These are phyloP conservation scores for Diabrotica virgifera DNA, from an alignment of 1,140 invertebrate species.

Conservation along the genomic window DNA sequence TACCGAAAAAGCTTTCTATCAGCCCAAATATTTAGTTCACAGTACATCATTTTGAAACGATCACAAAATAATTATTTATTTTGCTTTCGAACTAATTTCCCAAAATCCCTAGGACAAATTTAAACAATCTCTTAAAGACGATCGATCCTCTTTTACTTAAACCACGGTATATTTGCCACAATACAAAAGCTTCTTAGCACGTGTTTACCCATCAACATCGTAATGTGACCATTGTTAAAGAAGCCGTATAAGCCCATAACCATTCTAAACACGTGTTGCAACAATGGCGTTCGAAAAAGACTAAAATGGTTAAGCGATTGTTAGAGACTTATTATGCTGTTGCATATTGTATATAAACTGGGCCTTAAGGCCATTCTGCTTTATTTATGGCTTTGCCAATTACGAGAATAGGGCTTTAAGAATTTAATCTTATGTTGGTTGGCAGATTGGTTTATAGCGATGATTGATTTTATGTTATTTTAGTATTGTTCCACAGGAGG, in stretches of 20 bases:
- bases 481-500: too few species aligned
- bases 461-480: too few species aligned
- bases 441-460: constrained; percentile 13
- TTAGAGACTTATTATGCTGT: constrained; percentile 29
- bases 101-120: constrained; percentile 24
- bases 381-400: constrained; percentile 23
- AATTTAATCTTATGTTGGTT: constrained; percentile 22
- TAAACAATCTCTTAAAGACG: constrained; percentile 23
- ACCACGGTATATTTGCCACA: constrained; percentile 17
- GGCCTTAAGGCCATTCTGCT: constrained; percentile 16
- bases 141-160: constrained; percentile 22
- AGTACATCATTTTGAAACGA: too few species aligned
- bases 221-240: background rate
- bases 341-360: constrained; percentile 29
- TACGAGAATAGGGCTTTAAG: constrained; percentile 21
- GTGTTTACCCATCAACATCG: constrained; percentile 20
- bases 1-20: too few species aligned
- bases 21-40: too few species aligned
- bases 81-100: background rate
- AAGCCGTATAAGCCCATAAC: constrained; percentile 11
- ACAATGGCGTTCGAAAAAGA: constrained; percentile 25
- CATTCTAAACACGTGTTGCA: constrained; percentile 21
- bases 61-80: too few species aligned
- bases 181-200: constrained; percentile 18
- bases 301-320: constrained; percentile 31